A percentile compares a stretch with the other conserved stretches of the same genome.
These are phyloP conservation scores for Paratrypauchen microcephalus DNA, from an alignment of 2,797 vertebrate genomes.

Conservation along the genomic window DNA sequence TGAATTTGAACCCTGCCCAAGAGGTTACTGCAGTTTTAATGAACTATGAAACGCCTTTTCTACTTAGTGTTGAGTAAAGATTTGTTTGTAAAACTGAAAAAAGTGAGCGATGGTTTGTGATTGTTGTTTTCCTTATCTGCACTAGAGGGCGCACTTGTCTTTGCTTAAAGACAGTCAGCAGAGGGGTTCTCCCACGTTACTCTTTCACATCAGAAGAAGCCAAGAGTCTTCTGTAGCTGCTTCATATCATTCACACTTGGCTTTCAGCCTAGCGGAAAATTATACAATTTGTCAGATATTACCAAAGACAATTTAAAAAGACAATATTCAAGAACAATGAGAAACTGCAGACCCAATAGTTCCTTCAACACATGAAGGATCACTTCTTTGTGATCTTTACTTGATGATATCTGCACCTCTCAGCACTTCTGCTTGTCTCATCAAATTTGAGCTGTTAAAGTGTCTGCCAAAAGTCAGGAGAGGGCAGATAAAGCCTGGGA, in stretches of 20 bases:
- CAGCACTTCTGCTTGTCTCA: neutral
- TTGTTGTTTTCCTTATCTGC: slow-evolving; percentile 30
- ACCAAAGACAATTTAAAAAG: neutral
- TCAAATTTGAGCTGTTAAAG: slow-evolving; percentile 26
- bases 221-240: slow-evolving; percentile 3
- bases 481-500: slow-evolving; percentile 57
- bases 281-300: neutral
- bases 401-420: neutral
- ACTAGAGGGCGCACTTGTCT: slow-evolving; percentile 48
- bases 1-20: slow-evolving; percentile 3
- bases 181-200: neutral
- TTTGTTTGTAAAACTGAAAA: slow-evolving; percentile 7
- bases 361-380: neutral
- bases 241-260: slow-evolving; percentile 3
- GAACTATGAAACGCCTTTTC: slow-evolving; percentile 28
- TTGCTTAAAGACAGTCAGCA: slow-evolving; percentile 8
- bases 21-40: slow-evolving; percentile 38
- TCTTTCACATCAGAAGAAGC: neutral
- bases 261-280: neutral
- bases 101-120: neutral
- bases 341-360: neutral
- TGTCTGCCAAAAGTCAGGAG: slow-evolving; percentile 44
- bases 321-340: neutral
- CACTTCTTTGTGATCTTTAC: neutral
- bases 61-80: slow-evolving; percentile 8